Evolutionary conservation across 2,113 vertebrate species (phyloP).

Genomic region (Etheostoma cragini): DNA sequence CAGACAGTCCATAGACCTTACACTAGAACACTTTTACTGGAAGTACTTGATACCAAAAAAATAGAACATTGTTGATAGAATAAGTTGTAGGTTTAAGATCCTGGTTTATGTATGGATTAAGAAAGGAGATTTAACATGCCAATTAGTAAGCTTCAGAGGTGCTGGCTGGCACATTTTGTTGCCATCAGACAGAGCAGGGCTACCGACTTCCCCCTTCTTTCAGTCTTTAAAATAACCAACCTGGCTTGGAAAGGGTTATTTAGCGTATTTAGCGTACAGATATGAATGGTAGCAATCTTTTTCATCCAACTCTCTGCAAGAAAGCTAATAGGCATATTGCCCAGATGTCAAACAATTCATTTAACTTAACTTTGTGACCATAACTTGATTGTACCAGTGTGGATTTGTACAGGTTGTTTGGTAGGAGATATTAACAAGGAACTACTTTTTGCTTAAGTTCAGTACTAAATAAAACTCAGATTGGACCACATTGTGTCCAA

Average conservation of each 20-base stretch:
- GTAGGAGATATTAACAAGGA: not conserved
- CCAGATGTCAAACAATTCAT: not conserved
- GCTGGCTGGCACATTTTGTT: not conserved
- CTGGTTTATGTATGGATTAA: not conserved
- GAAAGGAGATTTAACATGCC: not conserved
- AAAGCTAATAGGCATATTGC: not conserved
- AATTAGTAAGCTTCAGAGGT: not conserved
- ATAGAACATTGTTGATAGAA: not conserved
- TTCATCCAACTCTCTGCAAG: too few species aligned
- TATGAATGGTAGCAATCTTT: too few species aligned
- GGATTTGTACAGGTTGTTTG: not conserved
- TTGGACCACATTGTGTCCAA: not conserved
- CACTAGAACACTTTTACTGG: not conserved
- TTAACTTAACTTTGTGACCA: not conserved
- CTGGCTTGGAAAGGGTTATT: not conserved
- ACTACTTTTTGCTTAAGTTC: not conserved
- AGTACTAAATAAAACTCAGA: not conserved
- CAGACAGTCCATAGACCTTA: not conserved
- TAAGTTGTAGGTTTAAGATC: not conserved
- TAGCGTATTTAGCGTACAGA: not conserved
- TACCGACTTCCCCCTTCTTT: not conserved
- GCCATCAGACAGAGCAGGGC: not conserved
- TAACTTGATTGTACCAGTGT: not conserved
- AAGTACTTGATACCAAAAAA: not conserved
- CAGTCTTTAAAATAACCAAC: not conserved